Percentiles rank a stretch among this genome's conserved stretches.
Conservation (phyloP, 2,113 vertebrate species). For the Madoqua kirkii region DNA sequence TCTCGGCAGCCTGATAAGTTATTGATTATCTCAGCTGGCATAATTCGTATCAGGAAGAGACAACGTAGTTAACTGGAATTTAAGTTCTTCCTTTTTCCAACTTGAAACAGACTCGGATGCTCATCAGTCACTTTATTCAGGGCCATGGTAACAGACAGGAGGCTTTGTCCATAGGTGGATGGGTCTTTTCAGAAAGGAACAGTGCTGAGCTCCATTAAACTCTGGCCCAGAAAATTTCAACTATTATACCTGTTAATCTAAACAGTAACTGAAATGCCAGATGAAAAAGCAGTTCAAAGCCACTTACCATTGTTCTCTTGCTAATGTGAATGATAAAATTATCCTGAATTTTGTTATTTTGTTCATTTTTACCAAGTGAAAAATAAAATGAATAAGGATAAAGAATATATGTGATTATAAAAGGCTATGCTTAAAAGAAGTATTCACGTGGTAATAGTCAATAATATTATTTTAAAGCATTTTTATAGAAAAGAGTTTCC, state of each 20-base stretch:
- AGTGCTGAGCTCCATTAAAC: neutral
- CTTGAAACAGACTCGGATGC: constrained; percentile 42
- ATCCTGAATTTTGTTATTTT: constrained; percentile 55
- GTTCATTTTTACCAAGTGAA: constrained; percentile 40
- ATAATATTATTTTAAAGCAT: constrained; percentile 50
- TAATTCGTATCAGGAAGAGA: neutral
- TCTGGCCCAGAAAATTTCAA: constrained; percentile 5
- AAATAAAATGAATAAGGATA: constrained; percentile 37
- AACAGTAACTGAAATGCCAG: neutral
- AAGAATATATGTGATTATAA: constrained; percentile 33
- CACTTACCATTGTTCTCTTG: constrained; percentile 15
- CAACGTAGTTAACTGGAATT: neutral
- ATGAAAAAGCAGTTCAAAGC: constrained; percentile 42
- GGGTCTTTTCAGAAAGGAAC: constrained; percentile 32
- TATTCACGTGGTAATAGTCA: constrained; percentile 9
- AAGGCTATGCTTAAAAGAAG: neutral
- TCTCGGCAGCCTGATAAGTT: constrained; percentile 16
- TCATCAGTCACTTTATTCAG: constrained; percentile 54
- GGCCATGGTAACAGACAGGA: constrained; percentile 38
- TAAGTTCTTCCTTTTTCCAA: constrained; percentile 28
- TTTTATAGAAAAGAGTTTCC: constrained; percentile 39
- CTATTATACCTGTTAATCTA: constrained; percentile 51
- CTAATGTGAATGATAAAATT: constrained; percentile 38
- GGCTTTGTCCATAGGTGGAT: constrained; percentile 63
- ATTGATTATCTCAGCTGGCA: constrained; percentile 49